Percentiles rank a stretch among this genome's conserved stretches.
phyloP scores from a whole-genome alignment of 2,113 vertebrate species.

The Henicopernis longicauda region DNA sequence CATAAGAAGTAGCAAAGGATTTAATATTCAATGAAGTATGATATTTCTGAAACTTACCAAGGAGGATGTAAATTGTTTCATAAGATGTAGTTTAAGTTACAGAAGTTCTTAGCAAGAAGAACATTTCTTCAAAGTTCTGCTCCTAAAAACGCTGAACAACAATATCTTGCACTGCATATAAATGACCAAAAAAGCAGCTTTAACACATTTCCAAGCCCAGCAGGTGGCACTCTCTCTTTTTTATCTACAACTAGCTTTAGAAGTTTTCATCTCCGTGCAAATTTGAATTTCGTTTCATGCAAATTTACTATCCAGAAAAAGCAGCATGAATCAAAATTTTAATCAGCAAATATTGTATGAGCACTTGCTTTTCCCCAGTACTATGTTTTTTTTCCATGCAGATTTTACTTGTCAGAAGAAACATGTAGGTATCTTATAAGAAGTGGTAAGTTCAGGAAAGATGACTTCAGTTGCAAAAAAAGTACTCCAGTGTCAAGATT shows the following conservation, averaged over 20 bases:
- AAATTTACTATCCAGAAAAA: background rate
- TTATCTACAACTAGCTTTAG: background rate
- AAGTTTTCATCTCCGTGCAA: background rate
- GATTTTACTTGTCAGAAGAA: background rate
- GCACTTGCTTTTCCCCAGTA: background rate
- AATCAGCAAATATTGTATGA: background rate
- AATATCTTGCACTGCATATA: background rate
- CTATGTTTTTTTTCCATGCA: accelerated
- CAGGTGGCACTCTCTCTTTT: conserved; percentile 2
- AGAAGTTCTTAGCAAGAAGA: background rate
- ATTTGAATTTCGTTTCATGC: background rate
- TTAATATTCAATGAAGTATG: background rate
- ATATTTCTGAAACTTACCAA: background rate
- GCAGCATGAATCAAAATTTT: background rate
- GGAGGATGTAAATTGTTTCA: background rate
- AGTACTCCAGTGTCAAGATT: background rate
- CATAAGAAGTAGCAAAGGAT: background rate
- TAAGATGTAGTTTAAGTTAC: background rate
- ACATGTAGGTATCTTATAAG: background rate
- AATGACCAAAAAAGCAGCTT: background rate
- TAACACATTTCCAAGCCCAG: background rate
- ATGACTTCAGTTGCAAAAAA: background rate
- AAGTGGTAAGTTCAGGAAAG: background rate
- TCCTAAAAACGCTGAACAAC: background rate
- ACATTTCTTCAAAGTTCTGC: background rate